Percentiles rank a stretch among this genome's conserved stretches.
Evolutionary conservation across 2,888 invertebrate genomes (phyloP).

Genomic region (Electrophaes corylata): DNA sequence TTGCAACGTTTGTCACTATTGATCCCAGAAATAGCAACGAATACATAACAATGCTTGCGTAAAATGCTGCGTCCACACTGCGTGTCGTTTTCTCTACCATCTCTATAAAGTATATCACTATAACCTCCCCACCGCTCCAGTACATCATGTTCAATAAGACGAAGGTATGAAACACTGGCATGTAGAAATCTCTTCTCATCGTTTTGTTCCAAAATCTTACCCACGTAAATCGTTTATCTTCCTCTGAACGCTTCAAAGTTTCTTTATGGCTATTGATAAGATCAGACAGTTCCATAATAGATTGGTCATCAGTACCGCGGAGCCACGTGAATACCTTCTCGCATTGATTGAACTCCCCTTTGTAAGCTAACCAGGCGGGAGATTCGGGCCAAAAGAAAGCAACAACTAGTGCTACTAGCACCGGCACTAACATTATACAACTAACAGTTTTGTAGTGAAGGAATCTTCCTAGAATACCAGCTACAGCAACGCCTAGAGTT

Average conservation of each 20-base stretch:
- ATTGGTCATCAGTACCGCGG: conserved; percentile 31
- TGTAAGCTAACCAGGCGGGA: conserved; percentile 40
- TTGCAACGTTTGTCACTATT: conserved; percentile 3
- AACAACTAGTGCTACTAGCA: conserved; percentile 19
- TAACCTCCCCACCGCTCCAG: conserved; percentile 22
- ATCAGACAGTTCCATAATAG: conserved; percentile 30
- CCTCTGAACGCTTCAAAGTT: conserved; percentile 2
- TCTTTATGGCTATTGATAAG: conserved; percentile 33
- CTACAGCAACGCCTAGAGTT: conserved; percentile 26
- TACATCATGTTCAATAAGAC: conserved; percentile 20
- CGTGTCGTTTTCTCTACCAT: conserved; percentile 15
- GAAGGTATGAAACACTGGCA: conserved; percentile 20
- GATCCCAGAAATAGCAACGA: conserved; percentile 4
- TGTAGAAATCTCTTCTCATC: conserved; percentile 17
- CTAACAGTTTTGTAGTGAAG: conserved; percentile 32
- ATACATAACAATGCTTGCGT: conserved; percentile 16
- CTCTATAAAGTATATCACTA: conserved; percentile 22
- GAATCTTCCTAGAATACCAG: conserved; percentile 31
- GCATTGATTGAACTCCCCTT: conserved; percentile 37
- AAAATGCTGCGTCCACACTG: conserved; percentile 14
- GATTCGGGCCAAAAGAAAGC: conserved; percentile 40
- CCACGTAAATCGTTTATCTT: not conserved
- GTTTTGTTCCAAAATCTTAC: not conserved
- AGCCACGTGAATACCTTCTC: conserved; percentile 35
- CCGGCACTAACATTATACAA: conserved; percentile 28